These are phyloP conservation scores for Drusus annulatus DNA, from an alignment of 1,140 invertebrate genomes.

Conservation along the genomic window DNA sequence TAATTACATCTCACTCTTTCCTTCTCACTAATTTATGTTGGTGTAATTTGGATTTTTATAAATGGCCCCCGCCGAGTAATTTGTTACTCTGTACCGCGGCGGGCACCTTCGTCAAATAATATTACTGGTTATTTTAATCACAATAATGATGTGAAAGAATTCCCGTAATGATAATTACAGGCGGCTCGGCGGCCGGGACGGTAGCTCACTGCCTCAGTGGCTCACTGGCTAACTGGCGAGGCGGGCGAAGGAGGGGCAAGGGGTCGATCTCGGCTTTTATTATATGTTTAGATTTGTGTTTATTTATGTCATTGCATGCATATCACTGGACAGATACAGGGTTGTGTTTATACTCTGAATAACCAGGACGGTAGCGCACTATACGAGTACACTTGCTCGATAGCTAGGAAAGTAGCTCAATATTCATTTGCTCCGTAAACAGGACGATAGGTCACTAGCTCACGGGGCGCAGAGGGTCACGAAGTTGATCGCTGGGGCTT, in stretches of 20 bases:
- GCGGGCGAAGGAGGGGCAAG: no score
- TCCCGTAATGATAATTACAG: constrained; percentile 59
- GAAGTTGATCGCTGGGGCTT: no score
- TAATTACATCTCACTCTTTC: constrained; percentile 60
- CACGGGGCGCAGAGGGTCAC: no score
- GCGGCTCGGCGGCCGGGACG: constrained; percentile 38
- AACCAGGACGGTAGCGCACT: no score
- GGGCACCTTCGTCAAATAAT: constrained; percentile 57
- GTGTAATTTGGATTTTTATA: constrained; percentile 60
- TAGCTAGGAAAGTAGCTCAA: no score
- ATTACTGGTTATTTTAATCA: constrained; percentile 27
- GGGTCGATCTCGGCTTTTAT: neutral
- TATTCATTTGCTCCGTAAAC: no score
- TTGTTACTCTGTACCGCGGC: constrained; percentile 54
- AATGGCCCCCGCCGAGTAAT: constrained; percentile 58
- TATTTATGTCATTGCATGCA: neutral
- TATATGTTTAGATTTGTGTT: neutral
- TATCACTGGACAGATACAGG: neutral
- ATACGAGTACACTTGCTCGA: no score
- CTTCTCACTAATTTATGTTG: constrained; percentile 59
- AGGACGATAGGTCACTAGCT: no score
- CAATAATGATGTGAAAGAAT: constrained; percentile 53
- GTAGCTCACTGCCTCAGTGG: neutral
- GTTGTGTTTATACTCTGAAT: no score
- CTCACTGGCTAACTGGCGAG: no score